A percentile compares a stretch with the other conserved stretches of the same genome.
Conservation (phyloP, 64 coral and sea anemone genomes). For the Hydrozoanthus tunicans region DNA sequence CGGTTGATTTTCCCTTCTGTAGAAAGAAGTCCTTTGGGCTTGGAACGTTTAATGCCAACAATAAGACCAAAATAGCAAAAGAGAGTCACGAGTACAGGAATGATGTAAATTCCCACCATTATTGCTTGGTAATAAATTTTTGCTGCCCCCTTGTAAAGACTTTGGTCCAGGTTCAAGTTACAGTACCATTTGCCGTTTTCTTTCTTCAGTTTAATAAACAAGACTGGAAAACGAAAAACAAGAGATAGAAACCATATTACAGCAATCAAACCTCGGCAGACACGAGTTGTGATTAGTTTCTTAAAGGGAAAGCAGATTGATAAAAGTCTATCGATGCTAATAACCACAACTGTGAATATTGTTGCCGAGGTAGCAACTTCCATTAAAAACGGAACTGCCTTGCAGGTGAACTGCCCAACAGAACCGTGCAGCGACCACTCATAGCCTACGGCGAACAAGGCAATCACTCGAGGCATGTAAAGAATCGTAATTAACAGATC, state of each 20-base stretch:
- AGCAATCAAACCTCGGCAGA: slow-evolving; percentile 29
- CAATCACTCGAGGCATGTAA: slow-evolving; percentile 67
- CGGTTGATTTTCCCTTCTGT: not conserved
- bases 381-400: slow-evolving; percentile 51
- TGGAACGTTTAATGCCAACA: slow-evolving; percentile 19
- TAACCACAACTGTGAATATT: slow-evolving; percentile 66
- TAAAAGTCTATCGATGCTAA: slow-evolving; percentile 60
- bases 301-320: slow-evolving; percentile 55
- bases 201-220: slow-evolving; percentile 42
- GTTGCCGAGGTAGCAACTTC: slow-evolving; percentile 60
- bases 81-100: slow-evolving; percentile 53
- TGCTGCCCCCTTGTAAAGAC: slow-evolving; percentile 45
- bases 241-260: slow-evolving; percentile 58
- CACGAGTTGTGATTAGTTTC: slow-evolving; percentile 12
- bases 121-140: slow-evolving; percentile 57
- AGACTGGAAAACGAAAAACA: slow-evolving; percentile 37
- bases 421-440: slow-evolving; percentile 46
- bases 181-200: slow-evolving; percentile 45
- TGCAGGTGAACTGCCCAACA: slow-evolving; percentile 46
- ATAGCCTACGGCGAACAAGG: slow-evolving; percentile 58
- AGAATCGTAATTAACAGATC: slow-evolving; percentile 60
- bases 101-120: slow-evolving; percentile 51
- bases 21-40: slow-evolving; percentile 27
- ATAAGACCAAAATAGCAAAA: slow-evolving; percentile 52
- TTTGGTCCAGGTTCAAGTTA: slow-evolving; percentile 56